These are phyloP conservation scores for Eolophus roseicapilla DNA, from an alignment of 2,113 vertebrate species.

Conservation along the genomic window DNA sequence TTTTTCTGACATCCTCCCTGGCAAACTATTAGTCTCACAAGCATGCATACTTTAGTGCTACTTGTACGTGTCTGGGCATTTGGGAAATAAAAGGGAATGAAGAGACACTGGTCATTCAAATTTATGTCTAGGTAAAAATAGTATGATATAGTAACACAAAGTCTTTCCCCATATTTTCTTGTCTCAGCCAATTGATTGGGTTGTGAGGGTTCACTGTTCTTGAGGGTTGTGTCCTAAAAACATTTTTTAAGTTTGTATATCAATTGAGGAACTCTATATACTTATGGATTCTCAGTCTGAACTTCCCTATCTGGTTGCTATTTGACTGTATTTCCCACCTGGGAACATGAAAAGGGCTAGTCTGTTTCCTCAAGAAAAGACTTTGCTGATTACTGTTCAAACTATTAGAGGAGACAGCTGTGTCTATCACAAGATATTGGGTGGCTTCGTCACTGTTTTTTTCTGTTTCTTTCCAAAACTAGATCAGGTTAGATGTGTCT, in stretches of 20 bases:
- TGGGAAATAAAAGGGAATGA: not conserved
- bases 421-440: not conserved
- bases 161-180: not conserved
- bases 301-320: not conserved
- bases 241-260: not conserved
- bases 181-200: not conserved
- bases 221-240: not conserved
- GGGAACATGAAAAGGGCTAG: not conserved
- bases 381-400: not conserved
- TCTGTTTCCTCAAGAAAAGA: not conserved
- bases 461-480: not conserved
- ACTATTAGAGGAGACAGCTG: not conserved
- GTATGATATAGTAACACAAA: not conserved
- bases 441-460: not conserved
- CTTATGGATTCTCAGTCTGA: not conserved
- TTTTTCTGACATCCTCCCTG: not conserved
- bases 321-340: not conserved
- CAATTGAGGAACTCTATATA: not conserved
- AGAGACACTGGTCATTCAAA: not conserved
- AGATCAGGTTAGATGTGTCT: not conserved
- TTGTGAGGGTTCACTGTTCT: not conserved
- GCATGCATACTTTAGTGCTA: not conserved
- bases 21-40: not conserved
- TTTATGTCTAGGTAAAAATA: not conserved
- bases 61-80: not conserved